Percentiles rank a stretch among this genome's conserved stretches.
Evolutionary conservation across 2,888 invertebrate species (phyloP).

Genomic region (Phyto melanocephala): DNA sequence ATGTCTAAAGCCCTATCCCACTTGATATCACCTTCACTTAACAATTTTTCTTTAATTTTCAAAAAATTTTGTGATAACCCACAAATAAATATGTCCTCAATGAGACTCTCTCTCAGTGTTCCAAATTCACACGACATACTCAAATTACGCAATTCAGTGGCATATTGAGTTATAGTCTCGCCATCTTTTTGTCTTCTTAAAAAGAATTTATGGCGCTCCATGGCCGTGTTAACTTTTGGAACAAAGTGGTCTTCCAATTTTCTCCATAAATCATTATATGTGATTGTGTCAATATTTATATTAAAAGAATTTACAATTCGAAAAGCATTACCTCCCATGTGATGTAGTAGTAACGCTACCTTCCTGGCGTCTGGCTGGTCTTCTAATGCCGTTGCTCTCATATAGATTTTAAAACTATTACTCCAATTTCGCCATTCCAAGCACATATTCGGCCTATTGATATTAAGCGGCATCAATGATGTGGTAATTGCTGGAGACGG

Average conservation of each 20-base stretch:
- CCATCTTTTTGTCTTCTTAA: neutral
- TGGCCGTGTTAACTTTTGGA: too few species aligned
- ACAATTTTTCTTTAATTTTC: neutral
- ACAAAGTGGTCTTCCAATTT: neutral
- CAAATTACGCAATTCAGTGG: neutral
- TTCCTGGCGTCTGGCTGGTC: neutral
- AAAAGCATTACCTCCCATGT: neutral
- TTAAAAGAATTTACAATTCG: constrained; percentile 9
- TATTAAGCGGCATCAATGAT: neutral
- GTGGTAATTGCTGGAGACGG: neutral
- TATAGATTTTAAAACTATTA: neutral
- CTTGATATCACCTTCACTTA: neutral
- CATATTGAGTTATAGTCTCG: neutral
- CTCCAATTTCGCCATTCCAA: neutral
- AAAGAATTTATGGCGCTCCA: too few species aligned
- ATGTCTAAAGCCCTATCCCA: neutral
- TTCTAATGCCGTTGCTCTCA: constrained; percentile 1
- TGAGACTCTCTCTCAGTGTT: neutral
- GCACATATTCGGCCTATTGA: neutral
- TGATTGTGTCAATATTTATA: too few species aligned
- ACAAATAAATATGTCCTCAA: neutral
- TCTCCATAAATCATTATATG: neutral
- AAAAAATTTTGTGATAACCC: neutral
- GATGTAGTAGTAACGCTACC: constrained; percentile 7
- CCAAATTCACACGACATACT: neutral